phyloP scores from a whole-genome alignment of 2,888 invertebrate genomes.

The Drosophila nigritarsus region DNA sequence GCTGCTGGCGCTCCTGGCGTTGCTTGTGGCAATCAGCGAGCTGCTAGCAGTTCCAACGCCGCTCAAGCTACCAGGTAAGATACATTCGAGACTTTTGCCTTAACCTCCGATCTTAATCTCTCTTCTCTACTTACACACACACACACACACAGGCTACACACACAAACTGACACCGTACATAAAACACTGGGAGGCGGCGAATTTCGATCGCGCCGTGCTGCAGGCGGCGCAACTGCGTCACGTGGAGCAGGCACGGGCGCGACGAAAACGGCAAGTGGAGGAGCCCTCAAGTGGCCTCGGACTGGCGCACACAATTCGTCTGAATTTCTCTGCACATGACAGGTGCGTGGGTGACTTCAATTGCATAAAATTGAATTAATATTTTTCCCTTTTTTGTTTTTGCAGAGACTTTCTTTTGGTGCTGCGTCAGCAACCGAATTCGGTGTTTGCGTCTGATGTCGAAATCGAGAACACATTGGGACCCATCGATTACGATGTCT shows the following conservation, averaged over 20 bases:
- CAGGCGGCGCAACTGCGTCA: conserved; percentile 84
- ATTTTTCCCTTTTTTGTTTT: conserved; percentile 81
- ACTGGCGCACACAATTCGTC: conserved; percentile 83
- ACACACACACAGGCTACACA: conserved; percentile 86
- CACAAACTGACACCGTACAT: conserved; percentile 89
- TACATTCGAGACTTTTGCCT: conserved; percentile 11
- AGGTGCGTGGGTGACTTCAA: conserved; percentile 75
- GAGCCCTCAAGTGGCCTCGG: conserved; percentile 80
- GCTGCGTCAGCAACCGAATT: conserved; percentile 89
- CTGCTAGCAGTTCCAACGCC: conserved; percentile 84
- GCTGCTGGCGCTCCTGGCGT: conserved; percentile 84
- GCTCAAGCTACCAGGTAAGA: conserved; percentile 84
- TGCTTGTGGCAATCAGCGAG: conserved; percentile 83
- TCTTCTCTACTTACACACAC: not conserved
- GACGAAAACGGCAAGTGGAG: conserved; percentile 83
- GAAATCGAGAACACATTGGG: conserved; percentile 91
- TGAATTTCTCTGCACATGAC: conserved; percentile 85
- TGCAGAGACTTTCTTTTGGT: conserved; percentile 91
- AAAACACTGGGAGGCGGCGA: conserved; percentile 92
- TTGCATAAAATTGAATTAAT: conserved; percentile 13
- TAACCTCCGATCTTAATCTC: not conserved
- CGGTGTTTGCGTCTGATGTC: conserved; percentile 91
- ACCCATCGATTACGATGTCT: conserved; percentile 89
- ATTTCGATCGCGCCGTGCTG: conserved; percentile 87
- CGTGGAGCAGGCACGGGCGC: conserved; percentile 83